phyloP scores from a whole-genome alignment of 2,888 invertebrate genomes.

The Plagodis pulveraria region DNA sequence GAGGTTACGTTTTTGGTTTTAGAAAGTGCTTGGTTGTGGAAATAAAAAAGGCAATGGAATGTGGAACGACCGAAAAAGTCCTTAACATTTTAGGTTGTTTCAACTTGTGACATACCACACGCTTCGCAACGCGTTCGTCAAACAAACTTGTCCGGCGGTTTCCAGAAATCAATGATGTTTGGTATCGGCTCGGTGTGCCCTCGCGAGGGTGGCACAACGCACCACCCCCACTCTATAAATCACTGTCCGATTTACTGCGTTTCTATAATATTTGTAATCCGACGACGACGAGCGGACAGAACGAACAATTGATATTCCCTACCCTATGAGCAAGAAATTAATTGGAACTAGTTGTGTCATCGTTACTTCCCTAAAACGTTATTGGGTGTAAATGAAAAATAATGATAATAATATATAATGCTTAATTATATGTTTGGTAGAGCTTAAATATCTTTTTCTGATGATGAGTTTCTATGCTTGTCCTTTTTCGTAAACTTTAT shows the following conservation, averaged over 20 bases:
- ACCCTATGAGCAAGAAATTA: constrained; percentile 59
- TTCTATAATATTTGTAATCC: constrained; percentile 80
- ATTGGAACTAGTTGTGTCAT: constrained; percentile 66
- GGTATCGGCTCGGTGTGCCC: constrained; percentile 63
- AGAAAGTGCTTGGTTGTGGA: constrained; percentile 17
- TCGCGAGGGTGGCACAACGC: constrained; percentile 74
- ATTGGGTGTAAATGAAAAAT: constrained; percentile 15
- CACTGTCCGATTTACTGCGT: constrained; percentile 82
- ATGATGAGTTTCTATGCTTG: too few relatives aligned
- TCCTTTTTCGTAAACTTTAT: too few relatives aligned
- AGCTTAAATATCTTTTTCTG: too few relatives aligned
- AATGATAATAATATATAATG: too few relatives aligned
- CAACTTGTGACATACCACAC: constrained; percentile 31
- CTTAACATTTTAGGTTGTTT: not conserved
- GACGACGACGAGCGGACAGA: constrained; percentile 65
- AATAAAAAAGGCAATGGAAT: constrained; percentile 17
- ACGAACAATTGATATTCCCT: constrained; percentile 66
- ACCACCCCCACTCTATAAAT: constrained; percentile 81
- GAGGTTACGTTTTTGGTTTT: constrained; percentile 11
- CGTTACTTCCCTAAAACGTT: constrained; percentile 40
- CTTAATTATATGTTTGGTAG: not conserved
- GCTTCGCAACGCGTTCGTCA: constrained; percentile 41
- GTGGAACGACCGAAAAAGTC: constrained; percentile 7
- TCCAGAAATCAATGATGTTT: constrained; percentile 82
- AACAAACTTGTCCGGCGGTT: constrained; percentile 63